These are phyloP conservation scores for Fulica atra DNA, from an alignment of 2,113 vertebrate species.

Conservation along the genomic window DNA sequence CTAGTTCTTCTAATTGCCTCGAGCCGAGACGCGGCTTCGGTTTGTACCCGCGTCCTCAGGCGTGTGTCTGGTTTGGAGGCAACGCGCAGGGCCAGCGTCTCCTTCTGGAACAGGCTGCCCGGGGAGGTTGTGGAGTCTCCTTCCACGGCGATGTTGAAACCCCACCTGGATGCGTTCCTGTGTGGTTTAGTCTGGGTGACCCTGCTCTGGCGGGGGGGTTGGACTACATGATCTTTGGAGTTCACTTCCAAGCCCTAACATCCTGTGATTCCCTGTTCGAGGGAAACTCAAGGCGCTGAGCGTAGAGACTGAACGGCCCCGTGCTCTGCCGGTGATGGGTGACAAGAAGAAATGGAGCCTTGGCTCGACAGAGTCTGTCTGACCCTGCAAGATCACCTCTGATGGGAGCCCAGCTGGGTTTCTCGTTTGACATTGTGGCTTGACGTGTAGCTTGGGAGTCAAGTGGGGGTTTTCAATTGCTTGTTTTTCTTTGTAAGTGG, in stretches of 20 bases:
- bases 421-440: background rate
- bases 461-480: background rate
- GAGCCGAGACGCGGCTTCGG: rapidly evolving
- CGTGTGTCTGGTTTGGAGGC: rapidly evolving
- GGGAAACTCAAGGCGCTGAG: rapidly evolving
- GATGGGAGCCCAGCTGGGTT: rapidly evolving
- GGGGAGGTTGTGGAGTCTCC: no score
- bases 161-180: no score
- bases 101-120: background rate
- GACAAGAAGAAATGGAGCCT: rapidly evolving
- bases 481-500: background rate
- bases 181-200: no score
- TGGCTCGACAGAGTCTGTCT: background rate
- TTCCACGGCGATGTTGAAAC: no score
- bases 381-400: rapidly evolving
- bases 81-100: rapidly evolving
- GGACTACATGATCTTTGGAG: no score
- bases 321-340: rapidly evolving
- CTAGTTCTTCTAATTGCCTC: rapidly evolving
- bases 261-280: no score
- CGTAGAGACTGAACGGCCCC: rapidly evolving
- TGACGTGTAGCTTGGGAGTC: background rate
- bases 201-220: no score
- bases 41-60: rapidly evolving
- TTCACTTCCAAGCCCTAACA: no score